phyloP scores from a whole-genome alignment of 2,888 invertebrate genomes.

The Ennomos erosarius region DNA sequence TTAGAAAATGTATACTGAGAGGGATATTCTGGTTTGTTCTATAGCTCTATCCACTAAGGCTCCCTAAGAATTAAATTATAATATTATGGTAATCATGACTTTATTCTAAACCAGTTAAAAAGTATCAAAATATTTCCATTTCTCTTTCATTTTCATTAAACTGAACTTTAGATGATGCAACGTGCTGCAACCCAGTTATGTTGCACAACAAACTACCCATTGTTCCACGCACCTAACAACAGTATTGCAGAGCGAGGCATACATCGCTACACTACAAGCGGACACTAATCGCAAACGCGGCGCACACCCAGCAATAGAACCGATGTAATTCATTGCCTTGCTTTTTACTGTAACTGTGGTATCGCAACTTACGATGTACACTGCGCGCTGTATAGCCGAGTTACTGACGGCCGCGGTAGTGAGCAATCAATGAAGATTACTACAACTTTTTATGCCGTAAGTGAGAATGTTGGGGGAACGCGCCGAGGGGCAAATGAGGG shows the following conservation, averaged over 20 bases:
- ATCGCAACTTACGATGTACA: slow-evolving; percentile 24
- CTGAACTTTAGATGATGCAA: too few species aligned
- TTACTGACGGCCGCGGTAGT: slow-evolving; percentile 19
- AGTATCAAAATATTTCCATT: too few species aligned
- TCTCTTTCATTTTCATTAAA: too few species aligned
- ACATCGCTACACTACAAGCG: slow-evolving; percentile 8
- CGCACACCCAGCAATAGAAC: slow-evolving; percentile 7
- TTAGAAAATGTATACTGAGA: too few species aligned
- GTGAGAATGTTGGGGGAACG: slow-evolving; percentile 16
- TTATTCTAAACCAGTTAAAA: too few species aligned
- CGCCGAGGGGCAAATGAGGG: slow-evolving; percentile 5
- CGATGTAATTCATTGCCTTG: slow-evolving; percentile 7
- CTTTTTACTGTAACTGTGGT: slow-evolving; percentile 11
- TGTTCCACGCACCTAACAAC: neutral
- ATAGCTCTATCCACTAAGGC: too few species aligned
- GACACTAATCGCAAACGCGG: neutral
- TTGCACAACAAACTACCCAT: neutral
- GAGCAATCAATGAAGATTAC: slow-evolving; percentile 23
- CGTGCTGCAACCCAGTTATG: too few species aligned
- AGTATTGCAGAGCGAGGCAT: slow-evolving; percentile 8
- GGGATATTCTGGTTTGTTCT: too few species aligned
- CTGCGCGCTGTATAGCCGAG: slow-evolving; percentile 14
- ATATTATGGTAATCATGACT: too few species aligned
- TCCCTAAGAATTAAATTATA: too few species aligned
- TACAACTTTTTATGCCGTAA: slow-evolving; percentile 20